Base-by-base conservation (phyloP, 1,140 invertebrate genomes). In the Philaenus spumarius region DNA sequence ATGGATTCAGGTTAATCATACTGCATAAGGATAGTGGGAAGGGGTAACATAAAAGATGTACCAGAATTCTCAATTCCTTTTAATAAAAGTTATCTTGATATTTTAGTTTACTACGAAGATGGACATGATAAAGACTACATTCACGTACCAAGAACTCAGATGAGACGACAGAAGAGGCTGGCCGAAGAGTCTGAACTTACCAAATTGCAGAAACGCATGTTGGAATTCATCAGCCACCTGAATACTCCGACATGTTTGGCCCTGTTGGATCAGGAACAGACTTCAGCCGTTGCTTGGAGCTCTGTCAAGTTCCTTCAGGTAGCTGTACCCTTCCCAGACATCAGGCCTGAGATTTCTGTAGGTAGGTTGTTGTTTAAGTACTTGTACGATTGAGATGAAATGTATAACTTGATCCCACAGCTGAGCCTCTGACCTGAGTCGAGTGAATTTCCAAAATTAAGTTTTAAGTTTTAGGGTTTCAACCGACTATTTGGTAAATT, bases 331-430 rank as follows among this genome's bases (percentile, higher is more conserved):
- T 81, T 82, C 66, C 66, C 73, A 11, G 80, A 87, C 62, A 69
- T 76, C 30, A 77, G 79, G 60, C 68, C 80, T 14, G 71, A 76
- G 20, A 74, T 87, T n/a, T 73, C 80, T 67, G 72, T 87, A 24
- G 50, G 50, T 53, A 53, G 2, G 50, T 23, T 15, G 26, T 30
- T 30, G 3, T 30, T 30, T 30, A n/a, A n/a, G n/a, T n/a, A n/a
- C n/a, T n/a, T n/a, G n/a, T n/a, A n/a, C n/a, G n/a, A n/a, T n/a
- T n/a, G n/a, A n/a, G n/a, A n/a, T n/a, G n/a, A n/a, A n/a, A n/a
- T n/a, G n/a, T n/a, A n/a, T n/a, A n/a, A n/a, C n/a, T n/a, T n/a
- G n/a, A n/a, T n/a, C n/a, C n/a, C n/a, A n/a, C n/a, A n/a, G n/a
- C n/a, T n/a, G n/a, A n/a, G n/a, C n/a, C n/a, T n/a, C n/a, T n/a